Conservation (phyloP, 2,888 invertebrate genomes). For the Allygus modestus region DNA sequence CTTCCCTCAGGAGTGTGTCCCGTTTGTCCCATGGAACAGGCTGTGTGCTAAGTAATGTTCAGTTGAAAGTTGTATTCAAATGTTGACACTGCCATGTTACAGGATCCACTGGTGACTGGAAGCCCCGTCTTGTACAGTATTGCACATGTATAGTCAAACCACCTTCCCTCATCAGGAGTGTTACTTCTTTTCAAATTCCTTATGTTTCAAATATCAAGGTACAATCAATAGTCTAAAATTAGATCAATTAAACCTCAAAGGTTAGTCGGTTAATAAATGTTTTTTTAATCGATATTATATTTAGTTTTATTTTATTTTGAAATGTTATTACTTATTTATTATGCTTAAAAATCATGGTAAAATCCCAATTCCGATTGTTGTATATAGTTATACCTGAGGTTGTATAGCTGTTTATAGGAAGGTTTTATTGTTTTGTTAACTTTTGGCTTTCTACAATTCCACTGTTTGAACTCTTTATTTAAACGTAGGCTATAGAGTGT, state of each 20-base stretch:
- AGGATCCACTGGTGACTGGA: background rate
- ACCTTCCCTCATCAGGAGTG: conserved; percentile 44
- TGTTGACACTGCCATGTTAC: too few relatives aligned
- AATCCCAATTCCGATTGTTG: conserved; percentile 14
- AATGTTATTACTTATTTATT: background rate
- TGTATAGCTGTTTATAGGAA: conserved; percentile 50
- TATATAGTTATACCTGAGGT: conserved; percentile 39
- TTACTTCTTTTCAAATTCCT: conserved; percentile 34
- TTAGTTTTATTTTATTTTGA: conserved; percentile 21
- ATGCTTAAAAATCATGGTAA: background rate
- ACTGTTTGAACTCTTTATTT: background rate
- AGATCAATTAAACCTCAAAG: background rate
- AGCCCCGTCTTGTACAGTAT: conserved; percentile 54
- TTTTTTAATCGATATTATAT: conserved; percentile 13
- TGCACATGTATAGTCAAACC: conserved; percentile 54
- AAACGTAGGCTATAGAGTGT: background rate
- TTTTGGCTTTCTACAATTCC: conserved; percentile 6
- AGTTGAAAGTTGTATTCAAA: too few relatives aligned
- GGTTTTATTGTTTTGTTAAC: conserved; percentile 34
- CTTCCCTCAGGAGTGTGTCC: too few relatives aligned
- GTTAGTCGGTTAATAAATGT: background rate
- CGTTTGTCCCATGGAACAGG: too few relatives aligned
- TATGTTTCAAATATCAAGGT: conserved; percentile 15
- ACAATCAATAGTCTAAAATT: background rate
- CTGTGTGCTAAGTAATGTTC: too few relatives aligned